phyloP scores from a whole-genome alignment of 1,140 invertebrate genomes.

The Chymomyza costata region DNA sequence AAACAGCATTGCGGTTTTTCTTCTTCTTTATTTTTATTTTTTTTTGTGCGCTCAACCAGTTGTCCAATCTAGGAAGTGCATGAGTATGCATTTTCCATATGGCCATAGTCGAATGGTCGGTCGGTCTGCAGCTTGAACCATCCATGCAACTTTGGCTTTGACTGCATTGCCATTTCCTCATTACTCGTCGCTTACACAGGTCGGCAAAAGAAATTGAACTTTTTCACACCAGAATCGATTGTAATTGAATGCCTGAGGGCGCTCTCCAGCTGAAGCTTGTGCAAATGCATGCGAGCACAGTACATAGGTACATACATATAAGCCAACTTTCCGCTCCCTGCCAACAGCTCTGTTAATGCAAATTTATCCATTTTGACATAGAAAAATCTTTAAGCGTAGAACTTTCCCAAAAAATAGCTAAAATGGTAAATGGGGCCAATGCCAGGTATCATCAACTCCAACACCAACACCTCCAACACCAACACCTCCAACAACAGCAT shows the following conservation, averaged over 20 bases:
- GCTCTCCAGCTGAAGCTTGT: slow-evolving; percentile 22
- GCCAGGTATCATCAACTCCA: not conserved
- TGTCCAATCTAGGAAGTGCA: slow-evolving; percentile 73
- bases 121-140: slow-evolving; percentile 8
- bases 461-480: slow-evolving; percentile 10
- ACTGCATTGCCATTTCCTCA: slow-evolving; percentile 72
- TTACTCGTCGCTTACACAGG: slow-evolving; percentile 59
- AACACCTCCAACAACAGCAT: not conserved
- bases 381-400: slow-evolving; percentile 58
- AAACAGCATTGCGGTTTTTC: slow-evolving; percentile 25
- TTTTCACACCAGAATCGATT: slow-evolving; percentile 73
- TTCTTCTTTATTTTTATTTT: too few species aligned
- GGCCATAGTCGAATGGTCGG: slow-evolving; percentile 39
- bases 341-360: slow-evolving; percentile 44
- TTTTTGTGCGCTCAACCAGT: slow-evolving; percentile 52
- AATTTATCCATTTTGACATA: slow-evolving; percentile 69
- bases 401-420: slow-evolving; percentile 40
- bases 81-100: slow-evolving; percentile 73
- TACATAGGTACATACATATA: slow-evolving; percentile 22
- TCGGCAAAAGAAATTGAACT: slow-evolving; percentile 68
- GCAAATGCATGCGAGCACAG: slow-evolving; percentile 5
- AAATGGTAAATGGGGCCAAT: slow-evolving; percentile 48
- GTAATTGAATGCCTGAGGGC: slow-evolving; percentile 71
- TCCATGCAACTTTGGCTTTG: slow-evolving; percentile 15
- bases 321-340: slow-evolving; percentile 12